A percentile compares a stretch with the other conserved stretches of the same genome.
Conservation (phyloP, 2,113 vertebrate species). For the Osmerus mordax region DNA sequence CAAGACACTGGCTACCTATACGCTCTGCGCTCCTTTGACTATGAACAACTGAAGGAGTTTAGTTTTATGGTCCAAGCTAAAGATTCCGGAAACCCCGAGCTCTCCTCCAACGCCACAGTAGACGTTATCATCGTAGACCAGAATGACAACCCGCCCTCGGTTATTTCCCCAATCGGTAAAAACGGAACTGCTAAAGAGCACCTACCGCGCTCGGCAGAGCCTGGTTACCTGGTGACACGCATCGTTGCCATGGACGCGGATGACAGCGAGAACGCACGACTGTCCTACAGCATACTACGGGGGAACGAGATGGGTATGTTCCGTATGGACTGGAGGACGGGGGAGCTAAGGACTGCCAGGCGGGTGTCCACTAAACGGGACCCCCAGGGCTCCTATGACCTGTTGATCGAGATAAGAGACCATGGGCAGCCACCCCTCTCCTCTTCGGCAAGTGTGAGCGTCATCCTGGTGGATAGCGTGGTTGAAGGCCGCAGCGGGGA, state of each 20-base stretch:
- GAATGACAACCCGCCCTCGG: constrained; percentile 89
- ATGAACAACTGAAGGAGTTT: constrained; percentile 95
- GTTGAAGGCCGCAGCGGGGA: constrained; percentile 76
- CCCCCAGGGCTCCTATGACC: constrained; percentile 88
- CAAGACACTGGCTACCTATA: constrained; percentile 95
- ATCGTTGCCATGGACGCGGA: constrained; percentile 93
- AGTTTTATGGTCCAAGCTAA: constrained; percentile 90
- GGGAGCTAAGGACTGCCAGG: constrained; percentile 90
- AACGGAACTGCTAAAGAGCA: constrained; percentile 86
- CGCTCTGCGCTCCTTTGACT: constrained; percentile 95
- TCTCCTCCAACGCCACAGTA: constrained; percentile 86
- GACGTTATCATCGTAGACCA: constrained; percentile 91
- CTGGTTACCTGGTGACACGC: constrained; percentile 90
- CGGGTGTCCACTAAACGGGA: constrained; percentile 86
- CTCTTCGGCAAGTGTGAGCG: constrained; percentile 86
- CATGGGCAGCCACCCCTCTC: constrained; percentile 95
- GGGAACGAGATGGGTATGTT: constrained; percentile 95
- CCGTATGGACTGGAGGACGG: constrained; percentile 96
- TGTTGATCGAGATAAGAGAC: constrained; percentile 94
- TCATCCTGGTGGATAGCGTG: constrained; percentile 86
- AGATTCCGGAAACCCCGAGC: constrained; percentile 82
- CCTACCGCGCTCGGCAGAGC: constrained; percentile 89
- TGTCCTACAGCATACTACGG: constrained; percentile 91
- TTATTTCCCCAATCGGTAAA: constrained; percentile 74
- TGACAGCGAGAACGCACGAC: constrained; percentile 91